Percentiles rank a stretch among this genome's conserved stretches.
These are phyloP conservation scores for Drosophila yooni DNA, from an alignment of 2,888 invertebrate species.

Conservation along the genomic window DNA sequence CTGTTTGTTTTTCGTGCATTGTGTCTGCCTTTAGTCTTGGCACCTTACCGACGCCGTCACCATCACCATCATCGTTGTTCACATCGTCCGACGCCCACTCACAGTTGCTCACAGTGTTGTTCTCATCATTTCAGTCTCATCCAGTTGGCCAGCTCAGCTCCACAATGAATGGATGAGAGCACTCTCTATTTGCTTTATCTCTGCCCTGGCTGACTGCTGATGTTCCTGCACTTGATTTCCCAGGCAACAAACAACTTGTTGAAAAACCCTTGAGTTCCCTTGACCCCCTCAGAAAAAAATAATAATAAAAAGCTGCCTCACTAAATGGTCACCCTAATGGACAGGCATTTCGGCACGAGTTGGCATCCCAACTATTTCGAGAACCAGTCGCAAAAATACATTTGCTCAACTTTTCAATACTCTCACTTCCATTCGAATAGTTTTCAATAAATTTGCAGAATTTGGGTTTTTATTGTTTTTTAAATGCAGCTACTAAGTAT, in stretches of 20 bases:
- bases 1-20: slow-evolving; percentile 80
- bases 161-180: slow-evolving; percentile 35
- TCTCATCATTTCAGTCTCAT: slow-evolving; percentile 17
- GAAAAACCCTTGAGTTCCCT: slow-evolving; percentile 32
- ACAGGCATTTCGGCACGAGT: slow-evolving; percentile 58
- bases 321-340: slow-evolving; percentile 42
- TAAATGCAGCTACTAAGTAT: not conserved
- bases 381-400: slow-evolving; percentile 48
- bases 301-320: slow-evolving; percentile 11
- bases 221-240: slow-evolving; percentile 53
- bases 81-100: slow-evolving; percentile 74
- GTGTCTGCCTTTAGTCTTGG: slow-evolving; percentile 67
- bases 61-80: slow-evolving; percentile 33
- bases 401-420: slow-evolving; percentile 11
- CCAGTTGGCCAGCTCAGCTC: slow-evolving; percentile 34
- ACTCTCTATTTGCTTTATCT: slow-evolving; percentile 73
- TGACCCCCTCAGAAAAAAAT: slow-evolving; percentile 5
- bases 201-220: slow-evolving; percentile 23
- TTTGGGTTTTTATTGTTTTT: not conserved
- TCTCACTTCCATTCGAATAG: slow-evolving; percentile 9
- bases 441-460: not conserved
- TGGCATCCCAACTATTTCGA: slow-evolving; percentile 58
- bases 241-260: slow-evolving; percentile 43
- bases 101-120: slow-evolving; percentile 45
- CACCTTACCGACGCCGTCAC: slow-evolving; percentile 53